phyloP scores from a whole-genome alignment of 37 sponge, comb jelly and placozoan genomes.

The Oscarella lobularis region DNA sequence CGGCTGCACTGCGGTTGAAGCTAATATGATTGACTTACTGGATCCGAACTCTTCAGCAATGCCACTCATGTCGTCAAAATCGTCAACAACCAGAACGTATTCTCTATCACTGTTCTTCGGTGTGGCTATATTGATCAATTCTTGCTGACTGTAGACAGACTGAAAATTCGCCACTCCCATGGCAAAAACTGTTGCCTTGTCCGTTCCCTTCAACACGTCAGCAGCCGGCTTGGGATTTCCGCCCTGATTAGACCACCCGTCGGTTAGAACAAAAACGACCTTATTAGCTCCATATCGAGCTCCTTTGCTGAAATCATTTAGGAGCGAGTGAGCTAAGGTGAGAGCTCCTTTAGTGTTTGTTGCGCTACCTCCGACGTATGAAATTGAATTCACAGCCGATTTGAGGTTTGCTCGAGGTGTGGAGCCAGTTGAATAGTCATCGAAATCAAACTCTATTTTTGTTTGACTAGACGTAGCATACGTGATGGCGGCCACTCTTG shows the following conservation, averaged over 20 bases:
- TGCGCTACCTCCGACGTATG: not conserved
- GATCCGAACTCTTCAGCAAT: not conserved
- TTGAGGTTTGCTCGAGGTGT: not conserved
- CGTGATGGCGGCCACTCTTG: conserved; percentile 1
- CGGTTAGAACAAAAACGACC: conserved; percentile 4
- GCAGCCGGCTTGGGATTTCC: not conserved
- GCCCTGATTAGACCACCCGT: conserved; percentile 6
- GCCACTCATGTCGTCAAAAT: not conserved
- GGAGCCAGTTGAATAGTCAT: not conserved
- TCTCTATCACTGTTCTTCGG: not conserved
- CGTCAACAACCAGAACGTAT: not conserved
- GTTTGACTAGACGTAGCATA: not conserved
- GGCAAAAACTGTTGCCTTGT: not conserved
- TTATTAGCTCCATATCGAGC: not conserved
- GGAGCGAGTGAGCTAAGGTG: not conserved
- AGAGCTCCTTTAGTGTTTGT: not conserved
- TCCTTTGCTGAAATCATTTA: not conserved
- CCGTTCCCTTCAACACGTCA: not conserved
- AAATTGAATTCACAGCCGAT: not conserved
- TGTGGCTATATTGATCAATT: not conserved
- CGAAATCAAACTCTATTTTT: conserved; percentile 5
- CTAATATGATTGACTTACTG: no score
- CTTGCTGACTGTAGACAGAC: not conserved
- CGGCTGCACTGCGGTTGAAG: no score
- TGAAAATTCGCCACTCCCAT: not conserved